A percentile compares a stretch with the other conserved stretches of the same genome.
Conservation (phyloP, 2,797 vertebrate genomes). For the Sciurus vulgaris region DNA sequence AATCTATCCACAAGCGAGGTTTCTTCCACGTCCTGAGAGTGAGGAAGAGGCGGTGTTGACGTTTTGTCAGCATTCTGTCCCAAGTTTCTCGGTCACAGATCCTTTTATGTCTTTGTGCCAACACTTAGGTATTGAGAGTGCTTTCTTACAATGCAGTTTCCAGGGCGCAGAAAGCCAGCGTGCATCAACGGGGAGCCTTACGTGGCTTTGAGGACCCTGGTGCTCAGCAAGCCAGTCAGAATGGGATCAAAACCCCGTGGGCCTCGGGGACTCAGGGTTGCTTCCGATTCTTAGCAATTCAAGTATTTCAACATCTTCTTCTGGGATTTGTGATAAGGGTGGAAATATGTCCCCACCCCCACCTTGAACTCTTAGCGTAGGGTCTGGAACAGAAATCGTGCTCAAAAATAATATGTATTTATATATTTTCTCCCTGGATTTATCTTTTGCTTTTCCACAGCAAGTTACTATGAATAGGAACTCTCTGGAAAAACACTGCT, state of each 20-base stretch:
- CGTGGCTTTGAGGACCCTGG: conserved; percentile 10
- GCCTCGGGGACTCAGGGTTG: background rate
- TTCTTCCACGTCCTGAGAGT: background rate
- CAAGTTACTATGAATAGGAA: conserved; percentile 48
- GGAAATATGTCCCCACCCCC: background rate
- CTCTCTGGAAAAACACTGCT: background rate
- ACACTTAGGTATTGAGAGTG: conserved; percentile 21
- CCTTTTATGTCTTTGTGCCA: background rate
- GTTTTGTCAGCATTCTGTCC: conserved; percentile 1
- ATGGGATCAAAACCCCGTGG: background rate
- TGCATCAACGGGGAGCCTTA: background rate
- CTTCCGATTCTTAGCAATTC: conserved; percentile 18
- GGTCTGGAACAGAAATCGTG: background rate
- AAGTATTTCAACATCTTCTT: conserved; percentile 55
- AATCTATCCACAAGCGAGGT: conserved; percentile 16
- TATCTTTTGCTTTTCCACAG: background rate
- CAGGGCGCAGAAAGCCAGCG: background rate
- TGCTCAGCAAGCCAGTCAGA: background rate
- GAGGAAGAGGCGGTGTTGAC: background rate
- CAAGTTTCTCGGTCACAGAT: conserved; percentile 6
- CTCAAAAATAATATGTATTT: background rate
- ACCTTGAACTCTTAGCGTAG: background rate
- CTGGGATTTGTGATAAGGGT: background rate
- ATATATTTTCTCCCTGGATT: background rate
- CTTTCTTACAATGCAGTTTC: conserved; percentile 37